Percentiles rank a stretch among this genome's conserved stretches.
phyloP scores from a whole-genome alignment of 2,888 invertebrate species.

The Philopedon plagiatum region DNA sequence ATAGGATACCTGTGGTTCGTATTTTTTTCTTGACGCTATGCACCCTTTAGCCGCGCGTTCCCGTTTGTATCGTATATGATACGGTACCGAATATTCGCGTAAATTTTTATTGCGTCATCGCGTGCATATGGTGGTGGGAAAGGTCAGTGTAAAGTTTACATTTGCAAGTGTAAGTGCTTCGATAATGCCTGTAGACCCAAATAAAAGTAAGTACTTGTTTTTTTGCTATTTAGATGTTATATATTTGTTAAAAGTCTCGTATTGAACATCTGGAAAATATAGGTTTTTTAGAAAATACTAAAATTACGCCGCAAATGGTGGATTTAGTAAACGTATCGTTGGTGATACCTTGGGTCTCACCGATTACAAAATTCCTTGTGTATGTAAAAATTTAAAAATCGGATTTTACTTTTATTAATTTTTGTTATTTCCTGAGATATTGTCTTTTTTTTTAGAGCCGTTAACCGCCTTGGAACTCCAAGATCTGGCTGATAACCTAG shows the following conservation, averaged over 20 bases:
- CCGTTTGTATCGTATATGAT: background rate
- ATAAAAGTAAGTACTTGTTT: conserved; percentile 38
- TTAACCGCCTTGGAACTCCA: conserved; percentile 41
- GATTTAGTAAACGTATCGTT: conserved; percentile 24
- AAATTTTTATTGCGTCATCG: background rate
- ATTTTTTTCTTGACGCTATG: conserved; percentile 1
- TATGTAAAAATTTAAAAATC: conserved; percentile 12
- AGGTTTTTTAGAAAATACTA: background rate
- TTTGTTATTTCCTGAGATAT: background rate
- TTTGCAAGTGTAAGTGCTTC: background rate
- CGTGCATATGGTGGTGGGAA: background rate
- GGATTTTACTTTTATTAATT: background rate
- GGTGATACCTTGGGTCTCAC: conserved; percentile 13
- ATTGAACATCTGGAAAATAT: conserved; percentile 30
- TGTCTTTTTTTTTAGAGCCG: conserved; percentile 6
- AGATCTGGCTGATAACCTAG: conserved; percentile 36
- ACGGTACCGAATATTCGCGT: background rate
- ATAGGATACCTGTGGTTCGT: background rate
- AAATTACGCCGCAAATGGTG: conserved; percentile 12
- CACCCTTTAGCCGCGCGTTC: background rate
- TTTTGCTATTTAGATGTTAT: conserved; percentile 30
- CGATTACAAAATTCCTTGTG: conserved; percentile 17
- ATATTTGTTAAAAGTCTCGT: conserved; percentile 21
- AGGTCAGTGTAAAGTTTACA: background rate
- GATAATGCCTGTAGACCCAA: conserved; percentile 24